Evolutionary conservation across 2,113 vertebrate species (phyloP).

Genomic region (Electrona antarctica): DNA sequence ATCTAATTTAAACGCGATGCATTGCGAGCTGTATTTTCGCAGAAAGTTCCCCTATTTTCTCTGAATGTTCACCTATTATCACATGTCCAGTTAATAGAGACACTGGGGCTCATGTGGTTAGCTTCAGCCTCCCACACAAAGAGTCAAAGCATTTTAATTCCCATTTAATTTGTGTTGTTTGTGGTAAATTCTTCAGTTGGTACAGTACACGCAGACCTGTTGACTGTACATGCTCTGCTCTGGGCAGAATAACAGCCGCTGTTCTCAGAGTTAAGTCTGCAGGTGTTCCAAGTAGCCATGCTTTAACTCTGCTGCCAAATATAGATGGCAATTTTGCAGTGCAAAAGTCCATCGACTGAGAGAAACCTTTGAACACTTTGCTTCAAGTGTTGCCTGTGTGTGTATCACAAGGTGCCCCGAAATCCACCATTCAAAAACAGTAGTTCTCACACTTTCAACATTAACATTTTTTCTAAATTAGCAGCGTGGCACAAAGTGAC

Average conservation of each 20-base stretch:
- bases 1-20: no score
- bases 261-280: conserved; percentile 60
- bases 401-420: no score
- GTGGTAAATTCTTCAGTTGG: conserved; percentile 63
- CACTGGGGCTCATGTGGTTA: no score
- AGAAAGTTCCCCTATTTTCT: no score
- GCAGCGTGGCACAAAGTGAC: no score
- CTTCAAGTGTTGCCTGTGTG: no score
- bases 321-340: conserved; percentile 1
- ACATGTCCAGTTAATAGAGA: no score
- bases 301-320: conserved; percentile 18
- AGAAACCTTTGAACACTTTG: background rate
- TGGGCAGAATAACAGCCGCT: conserved; percentile 78
- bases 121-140: background rate
- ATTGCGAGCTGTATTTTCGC: no score
- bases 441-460: no score
- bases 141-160: background rate
- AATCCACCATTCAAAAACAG: no score
- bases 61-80: no score
- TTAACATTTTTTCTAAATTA: no score
- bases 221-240: conserved; percentile 83
- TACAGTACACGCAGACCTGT: conserved; percentile 63
- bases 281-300: conserved; percentile 54
- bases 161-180: conserved; percentile 46
- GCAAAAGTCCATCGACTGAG: background rate